phyloP scores from a whole-genome alignment of 1,140 invertebrate genomes.

The Euura saliciscinereae region DNA sequence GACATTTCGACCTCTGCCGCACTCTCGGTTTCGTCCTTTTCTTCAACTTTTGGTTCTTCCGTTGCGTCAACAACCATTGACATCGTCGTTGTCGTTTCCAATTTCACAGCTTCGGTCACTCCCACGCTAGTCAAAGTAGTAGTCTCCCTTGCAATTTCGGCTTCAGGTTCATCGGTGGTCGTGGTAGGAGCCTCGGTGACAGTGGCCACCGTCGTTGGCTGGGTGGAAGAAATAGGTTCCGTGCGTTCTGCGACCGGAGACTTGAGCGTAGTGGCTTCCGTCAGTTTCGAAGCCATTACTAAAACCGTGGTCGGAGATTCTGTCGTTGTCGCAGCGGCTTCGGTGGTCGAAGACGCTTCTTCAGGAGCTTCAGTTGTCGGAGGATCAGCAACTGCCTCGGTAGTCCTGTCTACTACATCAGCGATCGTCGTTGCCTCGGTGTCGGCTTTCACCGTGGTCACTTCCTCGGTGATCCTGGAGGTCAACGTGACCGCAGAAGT shows the following conservation, averaged over 20 bases:
- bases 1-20: not conserved
- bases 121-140: not conserved
- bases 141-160: not conserved
- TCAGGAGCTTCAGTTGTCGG: not conserved
- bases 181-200: not conserved
- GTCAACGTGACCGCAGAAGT: not conserved
- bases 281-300: not conserved
- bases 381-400: slow-evolving; percentile 6
- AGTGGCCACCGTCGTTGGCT: not conserved
- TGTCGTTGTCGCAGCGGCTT: not conserved
- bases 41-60: slow-evolving; percentile 1
- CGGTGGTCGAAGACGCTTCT: not conserved
- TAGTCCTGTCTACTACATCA: slow-evolving; percentile 7
- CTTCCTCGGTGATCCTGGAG: slow-evolving; percentile 29
- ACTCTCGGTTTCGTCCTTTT: not conserved
- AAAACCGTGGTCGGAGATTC: not conserved
- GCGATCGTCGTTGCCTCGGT: slow-evolving; percentile 18
- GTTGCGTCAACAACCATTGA: slow-evolving; percentile 20
- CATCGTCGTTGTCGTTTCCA: slow-evolving; percentile 1
- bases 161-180: not conserved
- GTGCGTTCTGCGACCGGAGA: not conserved
- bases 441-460: slow-evolving; percentile 14
- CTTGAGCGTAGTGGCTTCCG: not conserved
- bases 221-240: not conserved
- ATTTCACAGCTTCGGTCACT: not conserved